Base-by-base conservation (phyloP, 2,113 vertebrate genomes). In the Ailurus styani region DNA sequence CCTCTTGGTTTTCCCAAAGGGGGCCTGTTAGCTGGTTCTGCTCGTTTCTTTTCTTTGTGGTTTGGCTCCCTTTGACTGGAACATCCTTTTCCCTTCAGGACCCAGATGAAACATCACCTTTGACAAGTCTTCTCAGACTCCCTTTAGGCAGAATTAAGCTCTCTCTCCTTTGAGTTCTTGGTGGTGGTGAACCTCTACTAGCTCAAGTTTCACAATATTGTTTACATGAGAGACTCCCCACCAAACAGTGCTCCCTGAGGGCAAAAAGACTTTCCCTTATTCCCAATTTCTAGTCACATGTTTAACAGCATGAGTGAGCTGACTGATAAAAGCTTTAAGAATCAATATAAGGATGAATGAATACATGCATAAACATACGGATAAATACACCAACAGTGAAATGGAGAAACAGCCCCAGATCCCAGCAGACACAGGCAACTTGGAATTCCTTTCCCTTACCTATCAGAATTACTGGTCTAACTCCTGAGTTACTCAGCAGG, bases 391-490 rank as follows among this genome's bases (percentile, higher is more conserved):
- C 73, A 18, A 85, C 50, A 55, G 23, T 15, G 47, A 57, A 79
- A 77, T 34, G 31, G 45, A 96, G 25, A 83, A 25, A 60, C 12
- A 70, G 17, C 57, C 47, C 21, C 27, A 91, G 75, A 92, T 84
- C 91, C 91, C 64, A 95, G 90, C 27, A 42, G 42, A 90, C 68
- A 87, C 21, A 68, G 54, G 75, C 14, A 55, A 45, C 20, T 64
- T 87, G 66, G 52, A 89, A 91, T 96, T 93, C 83, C 68, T 96
- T 70, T 79, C 84, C 86, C 98, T 98, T 98, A 99, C 99, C 99
- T 96, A 99, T 99, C 95, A 99, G 99, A 98, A 99, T 99, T 98
- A 99, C 99, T 72, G 99, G 99, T 95, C 99, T 99, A 96, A 99
- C 98, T 98, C 99, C 99, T 0, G 99, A 99, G 95, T 99, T 99